Base-by-base conservation (phyloP, 2,113 vertebrate species). In the Dipodomys stephensi region DNA sequence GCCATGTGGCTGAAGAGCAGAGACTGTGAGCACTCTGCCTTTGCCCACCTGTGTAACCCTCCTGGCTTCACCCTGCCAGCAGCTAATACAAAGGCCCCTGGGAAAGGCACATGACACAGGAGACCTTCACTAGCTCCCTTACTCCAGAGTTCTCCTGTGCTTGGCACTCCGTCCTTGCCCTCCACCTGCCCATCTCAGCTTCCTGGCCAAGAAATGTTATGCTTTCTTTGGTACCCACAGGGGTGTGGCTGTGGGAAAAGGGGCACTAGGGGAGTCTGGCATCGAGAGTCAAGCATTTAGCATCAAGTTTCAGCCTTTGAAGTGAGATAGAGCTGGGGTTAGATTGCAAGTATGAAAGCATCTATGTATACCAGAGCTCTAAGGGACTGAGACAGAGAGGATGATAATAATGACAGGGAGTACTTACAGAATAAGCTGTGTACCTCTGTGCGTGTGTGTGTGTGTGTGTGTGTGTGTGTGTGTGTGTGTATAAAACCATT, bases 1-100 rank as follows among this genome's bases (percentile, higher is more conserved):
- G 25, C 30, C 12, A 57, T 9, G 0, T 3, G 0, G 16, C 39
- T 2, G 22, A 67, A 65, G 18, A 23, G 6, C 39, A 3, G 30
- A n/a, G 46, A 13, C 62, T n/a, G 19, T 65, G 69, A 32, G 53
- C 15, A 44, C 57, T 27, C 44, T 25, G 3, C 16, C 39, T 6
- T 11, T 18, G 44, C 39, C 44, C 53, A 53, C 27, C 8, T 4
- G 39, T 35, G 13, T 16, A 4, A 30, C 7, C 15, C 7, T 35
- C 49, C 67, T 67, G 22, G 28, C 73, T 62, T 77, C 4, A 1
- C n/a, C 27, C 68, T 73, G 46, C 16, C 28, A 39, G 23, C 57
- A 60, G 57, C 69, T 68, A 13, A 32, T 44, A 18, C 10, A 16
- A 44, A 8, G 3, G 73, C 6, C 78, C 15, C 25, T n/a, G 15